Evolutionary conservation across 2,113 vertebrate species (phyloP), one percentile per base, ranked within the genome.

Genomic region (Sander lucioperca): DNA sequence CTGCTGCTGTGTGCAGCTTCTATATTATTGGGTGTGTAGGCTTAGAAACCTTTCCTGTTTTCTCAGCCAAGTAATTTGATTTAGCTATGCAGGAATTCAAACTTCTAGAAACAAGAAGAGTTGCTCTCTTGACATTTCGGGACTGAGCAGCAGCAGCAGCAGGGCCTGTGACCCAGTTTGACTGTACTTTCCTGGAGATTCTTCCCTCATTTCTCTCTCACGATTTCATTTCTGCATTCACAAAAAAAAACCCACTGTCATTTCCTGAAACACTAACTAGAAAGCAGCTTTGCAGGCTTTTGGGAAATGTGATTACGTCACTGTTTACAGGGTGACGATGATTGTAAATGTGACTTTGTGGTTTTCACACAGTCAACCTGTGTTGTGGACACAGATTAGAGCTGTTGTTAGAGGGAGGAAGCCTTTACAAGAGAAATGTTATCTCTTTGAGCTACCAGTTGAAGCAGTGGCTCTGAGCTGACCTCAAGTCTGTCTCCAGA

Each of bases 81-180:
- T 63, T 66, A 36, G 13, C 70, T 30, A 19, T 48, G 77, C 64
- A 77, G 81, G 27, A 80, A 64, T 70, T 50, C 63, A 69, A 51
- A 43, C 47, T 11, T 16, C 13, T 23, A 62, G 30, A 84, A 72
- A 73, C 59, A 33, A 11, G 2, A 25, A n/a, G 25, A 66, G 63
- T 53, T 48, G 51, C 25, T 72, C 71, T 64, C 7, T 50, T 73
- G 82, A 75, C 74, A 0, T 79, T 65, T 75, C 27, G 43, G 48
- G 27, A 23, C 39, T 71, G 16, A 62, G 30, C 16, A 10, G 58
- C 21, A 19, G 36, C 58, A 63, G 66, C 58, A 65, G 58, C 39
- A 51, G 19, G 53, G 45, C 47, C 57, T 10, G 11, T 66, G 89
- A 79, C 77, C 84, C 73, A 75, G 27, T 83, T 87, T 75, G 68